phyloP scores from a whole-genome alignment of 2,113 vertebrate genomes.

The Nothoprocta pentlandii region DNA sequence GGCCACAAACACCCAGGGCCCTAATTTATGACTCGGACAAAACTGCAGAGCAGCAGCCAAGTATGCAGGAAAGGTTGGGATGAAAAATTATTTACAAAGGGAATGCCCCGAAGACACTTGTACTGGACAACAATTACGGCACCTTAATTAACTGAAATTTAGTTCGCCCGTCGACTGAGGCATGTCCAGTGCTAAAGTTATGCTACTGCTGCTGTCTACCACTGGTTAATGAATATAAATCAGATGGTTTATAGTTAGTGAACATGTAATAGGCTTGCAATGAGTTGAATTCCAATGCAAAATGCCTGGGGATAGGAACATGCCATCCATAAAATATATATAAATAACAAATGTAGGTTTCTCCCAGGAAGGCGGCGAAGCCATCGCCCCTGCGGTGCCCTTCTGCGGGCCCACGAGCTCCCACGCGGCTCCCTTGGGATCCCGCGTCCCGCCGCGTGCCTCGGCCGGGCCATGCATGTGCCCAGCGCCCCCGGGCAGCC shows the following conservation, averaged over 20 bases:
- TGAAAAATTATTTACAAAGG: constrained; percentile 84
- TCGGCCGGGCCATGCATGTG: background rate
- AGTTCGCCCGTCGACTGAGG: constrained; percentile 77
- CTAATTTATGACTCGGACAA: constrained; percentile 44
- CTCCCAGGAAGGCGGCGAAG: constrained; percentile 5
- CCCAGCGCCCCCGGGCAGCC: background rate
- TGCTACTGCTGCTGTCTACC: constrained; percentile 76
- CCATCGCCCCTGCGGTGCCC: background rate
- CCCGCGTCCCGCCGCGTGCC: too few species aligned
- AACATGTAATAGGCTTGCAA: constrained; percentile 83
- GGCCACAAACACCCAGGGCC: background rate
- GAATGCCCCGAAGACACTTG: constrained; percentile 83
- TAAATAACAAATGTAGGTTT: constrained; percentile 66
- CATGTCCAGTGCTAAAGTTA: constrained; percentile 80
- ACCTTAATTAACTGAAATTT: constrained; percentile 87
- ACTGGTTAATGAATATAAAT: constrained; percentile 91
- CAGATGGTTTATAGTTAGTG: constrained; percentile 88
- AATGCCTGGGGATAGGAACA: constrained; percentile 83
- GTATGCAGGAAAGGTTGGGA: constrained; percentile 49
- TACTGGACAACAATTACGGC: constrained; percentile 85
- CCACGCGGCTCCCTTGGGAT: too few species aligned
- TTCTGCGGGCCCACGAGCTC: too few species aligned
- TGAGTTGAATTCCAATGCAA: constrained; percentile 84
- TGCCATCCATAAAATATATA: constrained; percentile 70
- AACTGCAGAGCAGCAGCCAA: constrained; percentile 50